Evolutionary conservation across 2,113 vertebrate genomes (phyloP).

Genomic region (Quiscalus mexicanus): DNA sequence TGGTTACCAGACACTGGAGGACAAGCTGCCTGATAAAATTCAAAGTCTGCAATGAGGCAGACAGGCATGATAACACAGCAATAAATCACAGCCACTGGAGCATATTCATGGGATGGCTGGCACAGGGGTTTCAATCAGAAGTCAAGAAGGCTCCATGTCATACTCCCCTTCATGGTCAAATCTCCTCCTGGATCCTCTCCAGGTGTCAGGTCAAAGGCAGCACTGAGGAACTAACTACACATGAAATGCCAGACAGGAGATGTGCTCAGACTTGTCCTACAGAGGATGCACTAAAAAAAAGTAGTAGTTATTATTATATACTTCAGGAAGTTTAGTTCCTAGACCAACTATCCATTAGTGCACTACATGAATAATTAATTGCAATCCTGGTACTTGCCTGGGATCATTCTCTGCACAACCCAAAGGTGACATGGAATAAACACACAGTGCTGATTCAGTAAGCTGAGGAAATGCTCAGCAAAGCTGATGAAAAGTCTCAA

Average conservation of each 20-base stretch:
- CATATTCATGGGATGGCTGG: slow-evolving; percentile 5
- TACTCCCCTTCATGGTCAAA: neutral
- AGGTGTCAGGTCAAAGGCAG: neutral
- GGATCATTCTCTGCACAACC: neutral
- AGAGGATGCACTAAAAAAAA: neutral
- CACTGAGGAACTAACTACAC: neutral
- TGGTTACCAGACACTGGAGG: slow-evolving; percentile 50
- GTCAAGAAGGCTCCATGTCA: slow-evolving; percentile 1
- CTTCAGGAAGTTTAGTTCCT: slow-evolving; percentile 1
- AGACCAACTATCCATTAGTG: neutral
- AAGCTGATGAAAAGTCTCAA: neutral
- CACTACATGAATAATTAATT: neutral
- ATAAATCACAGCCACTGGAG: slow-evolving; percentile 61
- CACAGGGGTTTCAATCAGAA: slow-evolving; percentile 41
- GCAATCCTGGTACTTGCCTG: neutral
- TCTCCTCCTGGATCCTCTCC: neutral
- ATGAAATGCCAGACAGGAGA: neutral
- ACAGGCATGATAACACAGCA: slow-evolving; percentile 53
- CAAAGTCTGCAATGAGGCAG: slow-evolving; percentile 43
- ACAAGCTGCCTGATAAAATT: slow-evolving; percentile 61
- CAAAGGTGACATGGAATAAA: neutral
- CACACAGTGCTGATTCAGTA: neutral
- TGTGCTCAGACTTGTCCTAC: neutral
- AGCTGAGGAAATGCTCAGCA: neutral
- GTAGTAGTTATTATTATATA: neutral